Base-by-base conservation (phyloP, 2,888 invertebrate genomes). In the Ochropleura leucogaster region DNA sequence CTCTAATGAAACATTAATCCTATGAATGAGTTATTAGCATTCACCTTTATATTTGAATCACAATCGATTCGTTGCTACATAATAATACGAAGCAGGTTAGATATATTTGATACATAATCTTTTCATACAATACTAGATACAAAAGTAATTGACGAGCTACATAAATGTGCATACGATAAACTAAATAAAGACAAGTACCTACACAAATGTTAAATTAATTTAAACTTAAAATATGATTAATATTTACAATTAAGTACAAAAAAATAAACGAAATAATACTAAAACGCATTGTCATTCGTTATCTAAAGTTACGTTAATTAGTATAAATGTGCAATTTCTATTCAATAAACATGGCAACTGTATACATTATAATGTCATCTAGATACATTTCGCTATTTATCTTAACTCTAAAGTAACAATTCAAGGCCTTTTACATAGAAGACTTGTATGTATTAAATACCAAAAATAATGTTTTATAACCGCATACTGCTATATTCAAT, bases 201-300 rank as follows among this genome's bases (percentile, higher is more conserved):
- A 82, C 65, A 85, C 72, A 84, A 76, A 71, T 75, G 64, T 78
- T 73, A 72, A 85, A 82, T 75, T 72, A 64, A 77, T 64, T 69
- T 60, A 72, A 77, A 80, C 55, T 77, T 71, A 63, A 71, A 66
- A 44, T 55, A 84, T 79, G 83, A 82, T 79, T 85, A 82, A 82
- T 89, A 88, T 88, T 79, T 89, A 89, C 86, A 90, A 62, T 79
- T 78, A 84, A 85, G 79, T 87, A 85, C 76, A 85, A n/a, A 82
- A 66, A 81, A 85, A 74, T 8, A 80, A 95, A 95, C 94, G 94
- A 95, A 95, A 94, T 91, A 94, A 95, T 95, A 95, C 95, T 96
- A 95, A 93, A 96, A 95, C 95, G 95, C 95, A 96, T 95, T 95
- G 87, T 88, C 72, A 91, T 94, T 93, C 94, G 93, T 93, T 91